Conservation (phyloP, 2,888 invertebrate genomes). For the Petrophora chlorosata region DNA sequence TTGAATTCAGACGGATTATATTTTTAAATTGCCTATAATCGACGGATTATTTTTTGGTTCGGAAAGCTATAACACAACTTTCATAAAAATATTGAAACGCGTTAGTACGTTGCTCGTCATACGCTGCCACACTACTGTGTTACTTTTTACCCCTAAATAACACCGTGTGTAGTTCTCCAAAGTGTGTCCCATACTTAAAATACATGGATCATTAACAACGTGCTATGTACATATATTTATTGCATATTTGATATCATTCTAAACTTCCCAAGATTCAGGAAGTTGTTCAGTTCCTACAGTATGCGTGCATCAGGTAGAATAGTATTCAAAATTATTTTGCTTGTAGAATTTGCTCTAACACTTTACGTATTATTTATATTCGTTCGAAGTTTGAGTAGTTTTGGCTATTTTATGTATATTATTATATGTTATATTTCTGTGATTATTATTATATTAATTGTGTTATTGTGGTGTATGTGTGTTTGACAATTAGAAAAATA, state of each 20-base stretch:
- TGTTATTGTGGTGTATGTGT: constrained; percentile 40
- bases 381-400: constrained; percentile 57
- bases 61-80: too few relatives aligned
- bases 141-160: constrained; percentile 64
- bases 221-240: constrained; percentile 34
- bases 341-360: constrained; percentile 54
- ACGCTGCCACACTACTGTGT: constrained; percentile 78
- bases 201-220: constrained; percentile 32
- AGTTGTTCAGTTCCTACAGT: constrained; percentile 42
- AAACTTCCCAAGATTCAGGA: constrained; percentile 69
- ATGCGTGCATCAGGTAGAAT: constrained; percentile 32
- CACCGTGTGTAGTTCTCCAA: constrained; percentile 51
- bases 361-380: constrained; percentile 33
- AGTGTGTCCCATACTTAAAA: constrained; percentile 44
- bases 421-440: constrained; percentile 27
- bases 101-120: constrained; percentile 75
- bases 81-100: constrained; percentile 13
- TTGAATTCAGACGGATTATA: not conserved
- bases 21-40: too few relatives aligned
- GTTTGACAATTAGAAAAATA: constrained; percentile 25
- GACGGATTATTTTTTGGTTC: too few relatives aligned
- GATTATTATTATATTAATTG: constrained; percentile 35
- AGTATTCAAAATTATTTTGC: constrained; percentile 40
- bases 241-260: constrained; percentile 27
- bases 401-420: constrained; percentile 79